Evolutionary conservation across 2,113 vertebrate species (phyloP).

Genomic region (Ceyx margarethae): DNA sequence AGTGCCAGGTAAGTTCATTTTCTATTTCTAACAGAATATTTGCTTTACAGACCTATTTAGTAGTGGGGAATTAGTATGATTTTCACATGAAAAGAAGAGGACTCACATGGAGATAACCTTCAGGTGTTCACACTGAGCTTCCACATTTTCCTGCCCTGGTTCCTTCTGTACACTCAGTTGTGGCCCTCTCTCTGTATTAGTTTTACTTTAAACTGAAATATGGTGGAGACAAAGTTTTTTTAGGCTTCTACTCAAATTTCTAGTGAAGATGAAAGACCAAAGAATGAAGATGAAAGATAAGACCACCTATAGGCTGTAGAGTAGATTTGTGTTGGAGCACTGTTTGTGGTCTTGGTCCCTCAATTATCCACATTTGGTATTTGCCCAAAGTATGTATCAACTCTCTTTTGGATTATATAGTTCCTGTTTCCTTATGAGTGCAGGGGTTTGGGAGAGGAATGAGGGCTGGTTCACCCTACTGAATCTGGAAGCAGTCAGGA

Average conservation of each 20-base stretch:
- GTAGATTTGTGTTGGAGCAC: not conserved
- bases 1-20: not conserved
- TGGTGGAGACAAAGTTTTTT: not conserved
- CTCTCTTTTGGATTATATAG: not conserved
- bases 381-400: not conserved
- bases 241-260: not conserved
- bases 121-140: not conserved
- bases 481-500: not conserved
- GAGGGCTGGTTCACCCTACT: not conserved
- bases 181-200: not conserved
- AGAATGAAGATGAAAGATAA: not conserved
- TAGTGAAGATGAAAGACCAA: not conserved
- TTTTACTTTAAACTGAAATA: not conserved
- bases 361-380: not conserved
- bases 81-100: not conserved
- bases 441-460: not conserved
- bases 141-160: not conserved
- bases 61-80: not conserved
- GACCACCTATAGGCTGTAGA: not conserved
- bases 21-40: not conserved
- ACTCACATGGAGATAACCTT: not conserved
- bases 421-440: not conserved
- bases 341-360: not conserved
- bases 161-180: not conserved
- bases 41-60: not conserved